Evolutionary conservation across 2,113 vertebrate genomes (phyloP), one percentile per base, ranked within the genome.

Genomic region (Antechinus stuartii): DNA sequence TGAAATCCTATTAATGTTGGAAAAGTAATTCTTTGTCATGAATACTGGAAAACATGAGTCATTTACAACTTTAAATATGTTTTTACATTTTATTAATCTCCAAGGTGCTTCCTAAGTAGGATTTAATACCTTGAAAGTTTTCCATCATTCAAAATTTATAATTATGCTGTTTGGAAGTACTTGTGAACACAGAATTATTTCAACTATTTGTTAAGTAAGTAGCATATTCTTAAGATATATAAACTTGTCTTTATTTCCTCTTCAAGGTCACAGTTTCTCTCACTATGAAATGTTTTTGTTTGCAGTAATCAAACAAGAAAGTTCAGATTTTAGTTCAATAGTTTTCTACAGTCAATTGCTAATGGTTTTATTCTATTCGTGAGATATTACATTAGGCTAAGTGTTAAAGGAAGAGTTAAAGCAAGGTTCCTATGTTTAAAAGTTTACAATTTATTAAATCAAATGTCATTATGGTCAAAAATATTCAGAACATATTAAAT

Each of bases 1-100:
- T 96, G 96, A 97, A 97, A 91, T 3, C n/a, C 19, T 46, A 57
- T 93, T 94, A 97, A 84, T 35, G 91, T 8, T 54, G 10, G 8
- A 93, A 94, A 92, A 97, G 53, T 10, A 0, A 50, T 35, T 90
- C 55, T 96, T 96, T 95, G 7, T 47, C 91, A 92, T 94, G 47
- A 93, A 94, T 92, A 91, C 19, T 14, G 53, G 53, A 91, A 97
- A 94, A 52, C 1, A 0, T 90, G 49, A 84, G 25, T 90, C 54
- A 91, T 3, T 90, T 95, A 22, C 92, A 97, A 95, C 42, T 90
- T 93, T 49, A 49, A 94, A 57, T 35, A 56, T 0, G 55, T 52
- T 96, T 93, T 94, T 0, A 57, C 53, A 26, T 90, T 53, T 42
- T 84, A 7, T 50, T 3, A 92, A 27, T 54, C 91, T 27, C 25